Evolutionary conservation across 2,888 invertebrate species (phyloP).

Genomic region (Folsomia candida): DNA sequence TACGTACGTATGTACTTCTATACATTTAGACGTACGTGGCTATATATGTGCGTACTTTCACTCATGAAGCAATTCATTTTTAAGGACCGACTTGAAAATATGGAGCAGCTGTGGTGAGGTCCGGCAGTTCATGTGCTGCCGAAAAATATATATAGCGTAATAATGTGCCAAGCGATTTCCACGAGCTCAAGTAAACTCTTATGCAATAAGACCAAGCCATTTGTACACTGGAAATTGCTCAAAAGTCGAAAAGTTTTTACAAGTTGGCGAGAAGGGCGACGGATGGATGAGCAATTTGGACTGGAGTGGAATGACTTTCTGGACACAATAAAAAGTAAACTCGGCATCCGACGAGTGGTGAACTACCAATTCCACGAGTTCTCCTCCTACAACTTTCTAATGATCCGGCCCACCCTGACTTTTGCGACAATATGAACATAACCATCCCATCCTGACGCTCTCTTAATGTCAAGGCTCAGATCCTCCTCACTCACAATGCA

Average conservation of each 20-base stretch:
- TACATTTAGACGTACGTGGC: too few species aligned
- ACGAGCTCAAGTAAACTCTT: not conserved
- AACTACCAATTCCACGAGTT: too few species aligned
- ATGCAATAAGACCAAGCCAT: not conserved
- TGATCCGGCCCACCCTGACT: too few species aligned
- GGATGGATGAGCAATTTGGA: not conserved
- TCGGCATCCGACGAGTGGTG: too few species aligned
- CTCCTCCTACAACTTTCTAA: too few species aligned
- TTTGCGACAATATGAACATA: too few species aligned
- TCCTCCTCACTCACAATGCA: too few species aligned
- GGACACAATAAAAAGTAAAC: not conserved
- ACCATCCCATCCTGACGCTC: too few species aligned
- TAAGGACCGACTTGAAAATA: not conserved
- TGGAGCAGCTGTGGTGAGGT: not conserved
- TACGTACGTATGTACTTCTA: not conserved
- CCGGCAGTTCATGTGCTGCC: not conserved
- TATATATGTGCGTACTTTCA: too few species aligned
- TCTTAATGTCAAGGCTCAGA: too few species aligned
- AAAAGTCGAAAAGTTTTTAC: not conserved
- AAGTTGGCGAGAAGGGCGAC: not conserved
- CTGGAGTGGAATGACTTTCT: not conserved
- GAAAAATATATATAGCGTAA: not conserved
- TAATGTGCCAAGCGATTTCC: not conserved
- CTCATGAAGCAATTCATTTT: not conserved
- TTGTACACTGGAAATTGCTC: not conserved